Evolutionary conservation across 2,113 vertebrate genomes (phyloP).

Genomic region (Oxyura jamaicensis): DNA sequence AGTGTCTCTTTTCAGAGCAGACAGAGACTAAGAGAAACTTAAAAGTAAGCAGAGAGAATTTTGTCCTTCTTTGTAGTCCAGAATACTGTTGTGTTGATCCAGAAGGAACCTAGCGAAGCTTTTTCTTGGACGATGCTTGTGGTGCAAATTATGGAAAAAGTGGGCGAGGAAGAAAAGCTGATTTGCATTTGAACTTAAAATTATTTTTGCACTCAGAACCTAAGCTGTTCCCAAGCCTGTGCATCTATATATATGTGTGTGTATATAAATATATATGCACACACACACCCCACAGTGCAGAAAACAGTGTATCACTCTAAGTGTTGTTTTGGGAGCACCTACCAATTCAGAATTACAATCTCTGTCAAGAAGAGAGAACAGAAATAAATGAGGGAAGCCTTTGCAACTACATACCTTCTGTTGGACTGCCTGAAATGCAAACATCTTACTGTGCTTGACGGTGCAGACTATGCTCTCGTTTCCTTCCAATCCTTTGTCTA

Average conservation of each 20-base stretch:
- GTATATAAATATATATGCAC: background rate
- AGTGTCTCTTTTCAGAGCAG: background rate
- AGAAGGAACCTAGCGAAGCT: constrained; percentile 23
- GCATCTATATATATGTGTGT: background rate
- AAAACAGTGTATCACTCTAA: background rate
- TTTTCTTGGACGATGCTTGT: constrained; percentile 45
- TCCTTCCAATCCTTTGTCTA: background rate
- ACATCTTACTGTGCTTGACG: background rate
- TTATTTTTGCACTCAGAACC: background rate
- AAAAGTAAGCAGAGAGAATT: background rate
- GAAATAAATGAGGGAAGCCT: background rate
- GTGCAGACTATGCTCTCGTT: background rate
- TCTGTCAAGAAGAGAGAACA: background rate
- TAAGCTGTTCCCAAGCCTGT: background rate
- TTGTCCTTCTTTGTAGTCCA: background rate
- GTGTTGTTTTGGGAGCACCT: background rate
- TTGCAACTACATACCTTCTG: background rate
- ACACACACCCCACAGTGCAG: background rate
- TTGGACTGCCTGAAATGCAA: background rate
- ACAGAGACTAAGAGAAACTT: background rate
- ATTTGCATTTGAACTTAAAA: constrained; percentile 47
- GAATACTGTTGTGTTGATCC: constrained; percentile 7
- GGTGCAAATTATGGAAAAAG: constrained; percentile 52
- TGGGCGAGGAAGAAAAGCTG: constrained; percentile 10
- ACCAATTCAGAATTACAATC: background rate